Conservation (phyloP, 2,113 vertebrate species). For the Pungitius pungitius region DNA sequence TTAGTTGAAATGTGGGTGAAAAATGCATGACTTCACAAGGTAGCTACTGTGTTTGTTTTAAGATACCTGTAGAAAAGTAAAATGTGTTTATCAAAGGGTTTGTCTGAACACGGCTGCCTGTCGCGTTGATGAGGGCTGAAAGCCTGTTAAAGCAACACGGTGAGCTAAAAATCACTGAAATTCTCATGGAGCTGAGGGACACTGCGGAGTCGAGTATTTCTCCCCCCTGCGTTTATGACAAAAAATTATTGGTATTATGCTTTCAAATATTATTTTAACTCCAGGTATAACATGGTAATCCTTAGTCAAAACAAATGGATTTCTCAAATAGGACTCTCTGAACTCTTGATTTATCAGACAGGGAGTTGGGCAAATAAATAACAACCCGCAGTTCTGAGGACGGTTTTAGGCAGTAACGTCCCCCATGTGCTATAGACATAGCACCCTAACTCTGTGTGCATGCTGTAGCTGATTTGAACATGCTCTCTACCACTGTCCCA, state of each 20-base stretch:
- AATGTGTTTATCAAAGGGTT: background rate
- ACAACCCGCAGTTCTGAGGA: background rate
- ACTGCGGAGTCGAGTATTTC: background rate
- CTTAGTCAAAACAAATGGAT: slow-evolving; percentile 5
- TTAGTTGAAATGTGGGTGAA: no score
- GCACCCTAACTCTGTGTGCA: slow-evolving; percentile 7
- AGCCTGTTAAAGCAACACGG: background rate
- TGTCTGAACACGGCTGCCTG: background rate
- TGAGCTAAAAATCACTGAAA: background rate
- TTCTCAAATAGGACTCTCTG: background rate
- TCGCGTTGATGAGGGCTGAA: background rate
- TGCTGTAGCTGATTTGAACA: background rate
- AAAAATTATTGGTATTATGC: background rate
- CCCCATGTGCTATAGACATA: slow-evolving; percentile 1
- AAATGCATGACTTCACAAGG: background rate
- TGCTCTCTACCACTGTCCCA: slow-evolving; percentile 16
- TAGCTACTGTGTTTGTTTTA: background rate
- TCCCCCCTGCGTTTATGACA: background rate
- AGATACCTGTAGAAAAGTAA: background rate
- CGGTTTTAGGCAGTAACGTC: slow-evolving; percentile 20
- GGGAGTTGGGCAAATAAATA: background rate
- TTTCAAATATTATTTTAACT: background rate
- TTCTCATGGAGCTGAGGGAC: background rate
- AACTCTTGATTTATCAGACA: background rate
- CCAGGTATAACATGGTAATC: background rate